A percentile compares a stretch with the other conserved stretches of the same genome.
phyloP scores from a whole-genome alignment of 2,113 vertebrate genomes.

The Rhynchomys soricoides region DNA sequence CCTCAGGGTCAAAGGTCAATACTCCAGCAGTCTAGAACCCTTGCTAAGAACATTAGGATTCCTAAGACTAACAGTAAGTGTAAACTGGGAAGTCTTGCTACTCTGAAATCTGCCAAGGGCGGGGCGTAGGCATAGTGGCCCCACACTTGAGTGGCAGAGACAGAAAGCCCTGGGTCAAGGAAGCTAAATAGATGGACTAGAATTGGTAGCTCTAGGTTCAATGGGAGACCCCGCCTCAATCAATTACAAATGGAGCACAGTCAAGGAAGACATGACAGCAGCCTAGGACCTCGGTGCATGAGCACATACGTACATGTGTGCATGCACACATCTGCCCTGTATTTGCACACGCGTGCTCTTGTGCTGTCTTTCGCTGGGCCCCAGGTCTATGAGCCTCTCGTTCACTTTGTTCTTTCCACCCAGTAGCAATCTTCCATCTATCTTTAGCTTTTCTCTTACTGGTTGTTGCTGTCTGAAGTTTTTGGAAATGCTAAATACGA shows the following conservation, averaged over 20 bases:
- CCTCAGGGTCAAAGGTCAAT: no score
- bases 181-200: neutral
- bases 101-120: no score
- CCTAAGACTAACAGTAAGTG: no score
- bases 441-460: neutral
- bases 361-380: neutral
- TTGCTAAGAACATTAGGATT: no score
- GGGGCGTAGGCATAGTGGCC: no score
- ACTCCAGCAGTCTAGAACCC: no score
- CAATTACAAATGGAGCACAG: neutral
- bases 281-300: neutral
- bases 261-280: neutral
- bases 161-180: neutral
- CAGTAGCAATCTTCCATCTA: neutral
- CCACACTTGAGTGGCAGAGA: neutral
- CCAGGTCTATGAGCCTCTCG: neutral
- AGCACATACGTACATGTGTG: no score
- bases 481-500: conserved; percentile 28
- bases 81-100: no score
- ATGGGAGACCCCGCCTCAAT: neutral
- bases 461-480: neutral
- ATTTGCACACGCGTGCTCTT: neutral
- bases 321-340: no score
- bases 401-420: neutral
- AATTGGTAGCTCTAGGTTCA: neutral